A percentile compares a stretch with the other conserved stretches of the same genome.
phyloP scores from a whole-genome alignment of 2,797 vertebrate species.

The Cossypha niveicapilla region DNA sequence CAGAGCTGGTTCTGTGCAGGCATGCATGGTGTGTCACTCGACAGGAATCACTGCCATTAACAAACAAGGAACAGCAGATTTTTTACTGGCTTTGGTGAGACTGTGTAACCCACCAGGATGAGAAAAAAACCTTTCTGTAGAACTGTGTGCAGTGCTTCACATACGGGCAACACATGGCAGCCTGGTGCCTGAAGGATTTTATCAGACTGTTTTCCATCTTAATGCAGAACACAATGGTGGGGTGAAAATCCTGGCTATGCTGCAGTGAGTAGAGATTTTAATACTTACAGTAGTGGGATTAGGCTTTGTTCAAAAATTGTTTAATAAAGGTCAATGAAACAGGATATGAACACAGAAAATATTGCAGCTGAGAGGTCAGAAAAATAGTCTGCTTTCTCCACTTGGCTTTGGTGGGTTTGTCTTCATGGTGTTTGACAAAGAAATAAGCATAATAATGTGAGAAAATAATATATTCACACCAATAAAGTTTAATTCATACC shows the following conservation, averaged over 20 bases:
- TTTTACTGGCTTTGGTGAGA: conserved; percentile 60
- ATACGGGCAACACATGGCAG: not conserved
- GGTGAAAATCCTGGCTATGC: not conserved
- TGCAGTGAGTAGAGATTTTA: not conserved
- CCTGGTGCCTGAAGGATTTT: conserved; percentile 2
- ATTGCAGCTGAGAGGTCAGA: not conserved
- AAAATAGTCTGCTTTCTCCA: not conserved
- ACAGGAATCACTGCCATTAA: conserved; percentile 61
- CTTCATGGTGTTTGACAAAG: not conserved
- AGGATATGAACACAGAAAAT: conserved; percentile 26
- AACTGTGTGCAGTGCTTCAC: not conserved
- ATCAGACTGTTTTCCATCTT: not conserved
- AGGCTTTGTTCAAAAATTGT: not conserved
- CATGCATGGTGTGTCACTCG: not conserved
- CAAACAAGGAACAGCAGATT: conserved; percentile 68
- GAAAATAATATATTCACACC: not conserved
- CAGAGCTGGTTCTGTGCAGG: not conserved
- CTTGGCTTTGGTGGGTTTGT: not conserved
- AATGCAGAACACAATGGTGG: not conserved
- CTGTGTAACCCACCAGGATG: conserved; percentile 41
- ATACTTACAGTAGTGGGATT: not conserved
- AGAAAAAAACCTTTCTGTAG: not conserved
- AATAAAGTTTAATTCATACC: not conserved
- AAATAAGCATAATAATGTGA: not conserved
- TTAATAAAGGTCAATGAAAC: conserved; percentile 55